Evolutionary conservation across 2,888 invertebrate species (phyloP).

Genomic region (Venusia cambrica): DNA sequence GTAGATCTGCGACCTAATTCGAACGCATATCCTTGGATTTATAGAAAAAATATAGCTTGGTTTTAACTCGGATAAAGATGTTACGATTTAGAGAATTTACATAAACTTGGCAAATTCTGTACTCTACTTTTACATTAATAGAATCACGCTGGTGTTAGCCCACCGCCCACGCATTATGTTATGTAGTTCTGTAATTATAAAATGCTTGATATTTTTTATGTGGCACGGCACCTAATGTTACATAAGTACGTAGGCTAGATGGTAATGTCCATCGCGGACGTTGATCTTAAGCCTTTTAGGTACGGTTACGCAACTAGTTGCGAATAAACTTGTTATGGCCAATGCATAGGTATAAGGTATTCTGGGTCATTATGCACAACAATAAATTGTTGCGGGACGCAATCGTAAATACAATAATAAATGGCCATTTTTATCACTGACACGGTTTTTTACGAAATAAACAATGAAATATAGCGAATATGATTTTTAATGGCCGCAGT

Average conservation of each 20-base stretch:
- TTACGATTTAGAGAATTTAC: no score
- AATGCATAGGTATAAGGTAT: slow-evolving; percentile 18
- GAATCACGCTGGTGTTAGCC: no score
- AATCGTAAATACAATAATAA: slow-evolving; percentile 36
- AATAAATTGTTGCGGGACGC: slow-evolving; percentile 31
- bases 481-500: no score
- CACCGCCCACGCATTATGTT: no score
- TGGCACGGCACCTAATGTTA: slow-evolving; percentile 9
- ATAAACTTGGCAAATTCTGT: no score
- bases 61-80: no score
- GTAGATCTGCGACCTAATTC: slow-evolving; percentile 69
- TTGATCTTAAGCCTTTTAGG: slow-evolving; percentile 52
- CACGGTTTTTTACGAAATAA: slow-evolving; percentile 39
- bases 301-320: slow-evolving; percentile 30
- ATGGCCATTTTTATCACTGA: slow-evolving; percentile 39
- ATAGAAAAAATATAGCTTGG: slow-evolving; percentile 53
- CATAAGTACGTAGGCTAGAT: slow-evolving; percentile 13
- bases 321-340: slow-evolving; percentile 45
- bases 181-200: slow-evolving; percentile 7
- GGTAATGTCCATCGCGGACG: slow-evolving; percentile 41
- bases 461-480: slow-evolving; percentile 15
- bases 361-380: slow-evolving; percentile 31
- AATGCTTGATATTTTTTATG: slow-evolving; percentile 7
- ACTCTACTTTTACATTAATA: no score
- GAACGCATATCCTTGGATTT: slow-evolving; percentile 65